Conservation (phyloP, 1,140 invertebrate species). For the Pentalonia nigronervosa region DNA sequence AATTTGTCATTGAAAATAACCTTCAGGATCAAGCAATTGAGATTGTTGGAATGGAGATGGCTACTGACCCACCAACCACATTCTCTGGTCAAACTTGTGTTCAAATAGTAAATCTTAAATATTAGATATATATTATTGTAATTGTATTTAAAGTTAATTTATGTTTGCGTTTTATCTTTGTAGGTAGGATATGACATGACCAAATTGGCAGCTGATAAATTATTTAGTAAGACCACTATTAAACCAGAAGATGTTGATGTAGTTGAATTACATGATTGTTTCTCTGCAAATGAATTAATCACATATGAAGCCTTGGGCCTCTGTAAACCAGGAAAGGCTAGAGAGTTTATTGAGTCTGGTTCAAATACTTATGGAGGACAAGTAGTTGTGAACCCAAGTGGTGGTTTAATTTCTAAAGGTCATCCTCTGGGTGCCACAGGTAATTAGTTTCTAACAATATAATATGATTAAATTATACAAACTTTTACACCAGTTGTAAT, state of each 20-base stretch:
- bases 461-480: not conserved
- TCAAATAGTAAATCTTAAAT: conserved; percentile 73
- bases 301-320: conserved; percentile 97
- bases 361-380: conserved; percentile 98
- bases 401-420: conserved; percentile 97
- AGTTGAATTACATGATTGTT: conserved; percentile 99
- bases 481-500: not conserved
- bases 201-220: conserved; percentile 78
- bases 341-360: conserved; percentile 89
- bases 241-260: conserved; percentile 88
- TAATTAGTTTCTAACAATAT: conserved; percentile 60
- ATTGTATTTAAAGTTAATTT: conserved; percentile 37
- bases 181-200: conserved; percentile 96
- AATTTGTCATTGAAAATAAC: conserved; percentile 84
- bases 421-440: conserved; percentile 98
- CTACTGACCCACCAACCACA: conserved; percentile 85
- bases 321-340: conserved; percentile 88
- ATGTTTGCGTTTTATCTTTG: conserved; percentile 59
- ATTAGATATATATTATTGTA: not conserved
- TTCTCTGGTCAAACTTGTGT: conserved; percentile 87
- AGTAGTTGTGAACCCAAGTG: conserved; percentile 96
- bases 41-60: conserved; percentile 96
- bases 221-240: conserved; percentile 81
- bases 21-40: conserved; percentile 89
- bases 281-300: conserved; percentile 96